Evolutionary conservation across 2,888 invertebrate genomes (phyloP).

Genomic region (Apotomis capreana): DNA sequence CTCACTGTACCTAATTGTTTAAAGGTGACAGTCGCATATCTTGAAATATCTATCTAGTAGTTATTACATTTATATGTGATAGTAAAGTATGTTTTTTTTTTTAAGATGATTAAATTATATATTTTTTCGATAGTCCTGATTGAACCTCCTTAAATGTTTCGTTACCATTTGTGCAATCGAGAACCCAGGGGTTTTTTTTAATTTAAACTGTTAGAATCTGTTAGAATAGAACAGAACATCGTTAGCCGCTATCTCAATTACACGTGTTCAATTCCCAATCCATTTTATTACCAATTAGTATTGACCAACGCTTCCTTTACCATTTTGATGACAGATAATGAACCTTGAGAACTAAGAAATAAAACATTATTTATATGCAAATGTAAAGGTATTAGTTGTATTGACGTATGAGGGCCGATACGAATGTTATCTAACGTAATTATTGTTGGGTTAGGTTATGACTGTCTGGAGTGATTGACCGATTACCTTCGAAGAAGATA

Average conservation of each 20-base stretch:
- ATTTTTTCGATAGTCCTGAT: too few relatives aligned
- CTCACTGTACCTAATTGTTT: too few relatives aligned
- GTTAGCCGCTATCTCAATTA: slow-evolving; percentile 29
- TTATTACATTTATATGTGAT: too few relatives aligned
- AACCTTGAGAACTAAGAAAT: not conserved
- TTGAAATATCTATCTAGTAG: too few relatives aligned
- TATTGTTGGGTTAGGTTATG: slow-evolving; percentile 40
- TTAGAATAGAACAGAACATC: slow-evolving; percentile 2
- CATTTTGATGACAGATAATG: not conserved
- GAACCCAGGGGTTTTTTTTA: not conserved
- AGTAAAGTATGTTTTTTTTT: too few relatives aligned
- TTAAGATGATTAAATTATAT: too few relatives aligned
- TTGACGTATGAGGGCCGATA: slow-evolving; percentile 22
- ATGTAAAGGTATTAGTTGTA: not conserved
- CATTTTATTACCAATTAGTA: slow-evolving; percentile 38
- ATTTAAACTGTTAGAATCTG: not conserved
- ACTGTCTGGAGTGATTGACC: slow-evolving; percentile 33
- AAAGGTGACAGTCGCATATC: too few relatives aligned
- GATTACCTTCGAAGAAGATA: slow-evolving; percentile 20
- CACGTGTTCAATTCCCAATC: slow-evolving; percentile 26
- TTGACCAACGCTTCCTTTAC: not conserved
- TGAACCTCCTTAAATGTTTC: too few relatives aligned
- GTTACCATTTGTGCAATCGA: too few relatives aligned
- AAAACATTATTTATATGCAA: not conserved
- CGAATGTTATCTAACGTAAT: slow-evolving; percentile 40